phyloP scores from a whole-genome alignment of 37 sponge, comb jelly and placozoan genomes.

The Hexactinellida sp. region DNA sequence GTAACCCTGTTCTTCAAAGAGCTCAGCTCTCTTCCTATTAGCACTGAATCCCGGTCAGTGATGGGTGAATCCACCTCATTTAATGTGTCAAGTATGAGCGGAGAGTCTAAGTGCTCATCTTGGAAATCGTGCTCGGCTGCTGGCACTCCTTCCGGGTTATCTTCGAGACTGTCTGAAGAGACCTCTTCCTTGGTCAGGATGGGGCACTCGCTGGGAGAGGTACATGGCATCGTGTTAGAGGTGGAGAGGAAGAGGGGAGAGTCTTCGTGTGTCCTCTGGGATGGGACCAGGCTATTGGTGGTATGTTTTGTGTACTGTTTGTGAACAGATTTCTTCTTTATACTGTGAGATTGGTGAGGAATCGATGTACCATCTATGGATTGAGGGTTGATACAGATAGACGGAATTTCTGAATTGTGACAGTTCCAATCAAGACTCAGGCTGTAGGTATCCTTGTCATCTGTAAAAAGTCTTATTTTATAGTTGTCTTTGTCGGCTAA shows the following conservation, averaged over 20 bases:
- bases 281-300: background rate
- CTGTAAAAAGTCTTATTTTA: background rate
- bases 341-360: background rate
- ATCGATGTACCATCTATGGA: background rate
- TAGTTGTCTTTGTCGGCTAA: constrained; percentile 10
- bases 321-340: background rate
- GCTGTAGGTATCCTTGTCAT: background rate
- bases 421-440: background rate
- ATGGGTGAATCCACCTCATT: background rate
- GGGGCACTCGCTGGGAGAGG: background rate
- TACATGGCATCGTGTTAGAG: background rate
- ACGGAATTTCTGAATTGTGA: background rate
- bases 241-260: background rate
- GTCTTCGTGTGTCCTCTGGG: background rate
- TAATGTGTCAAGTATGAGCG: background rate
- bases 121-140: background rate
- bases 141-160: too few relatives aligned
- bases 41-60: background rate
- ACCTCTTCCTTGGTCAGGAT: background rate
- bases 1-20: background rate
- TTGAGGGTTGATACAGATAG: background rate
- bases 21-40: background rate
- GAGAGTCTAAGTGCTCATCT: background rate
- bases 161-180: background rate
- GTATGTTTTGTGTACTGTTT: background rate